phyloP scores from a whole-genome alignment of 2,888 invertebrate species.

The Bruchidius siliquastri region DNA sequence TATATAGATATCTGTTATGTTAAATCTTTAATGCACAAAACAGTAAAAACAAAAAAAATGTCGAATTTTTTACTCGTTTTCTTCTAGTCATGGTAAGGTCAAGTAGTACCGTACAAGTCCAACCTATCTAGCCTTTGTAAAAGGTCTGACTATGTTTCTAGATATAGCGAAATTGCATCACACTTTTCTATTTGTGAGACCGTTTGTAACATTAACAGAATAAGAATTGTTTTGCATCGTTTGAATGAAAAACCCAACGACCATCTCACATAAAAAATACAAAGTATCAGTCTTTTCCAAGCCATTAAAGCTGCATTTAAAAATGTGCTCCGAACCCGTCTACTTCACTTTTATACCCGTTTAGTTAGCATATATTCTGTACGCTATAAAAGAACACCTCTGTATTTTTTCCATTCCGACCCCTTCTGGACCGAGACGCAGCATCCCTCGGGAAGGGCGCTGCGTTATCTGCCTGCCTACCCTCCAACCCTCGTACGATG shows the following conservation, averaged over 20 bases:
- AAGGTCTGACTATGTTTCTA: too few species aligned
- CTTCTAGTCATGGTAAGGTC: too few species aligned
- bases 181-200: too few species aligned
- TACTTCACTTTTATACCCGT: not conserved
- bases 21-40: too few species aligned
- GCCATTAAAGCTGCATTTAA: not conserved
- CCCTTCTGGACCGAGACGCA: slow-evolving; percentile 33
- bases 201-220: too few species aligned
- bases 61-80: too few species aligned
- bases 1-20: too few species aligned
- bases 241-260: not conserved
- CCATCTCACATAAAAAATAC: not conserved
- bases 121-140: too few species aligned
- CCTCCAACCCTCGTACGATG: slow-evolving; percentile 5
- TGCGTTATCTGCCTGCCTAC: slow-evolving; percentile 18
- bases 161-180: too few species aligned
- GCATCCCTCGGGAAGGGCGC: slow-evolving; percentile 16
- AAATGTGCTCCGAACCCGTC: not conserved
- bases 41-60: too few species aligned
- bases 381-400: not conserved
- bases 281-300: not conserved
- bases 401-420: slow-evolving; percentile 18
- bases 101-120: too few species aligned
- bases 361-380: not conserved
- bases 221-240: too few species aligned